Evolutionary conservation across 1,140 invertebrate species (phyloP).

Genomic region (Zaprionus camerounensis): DNA sequence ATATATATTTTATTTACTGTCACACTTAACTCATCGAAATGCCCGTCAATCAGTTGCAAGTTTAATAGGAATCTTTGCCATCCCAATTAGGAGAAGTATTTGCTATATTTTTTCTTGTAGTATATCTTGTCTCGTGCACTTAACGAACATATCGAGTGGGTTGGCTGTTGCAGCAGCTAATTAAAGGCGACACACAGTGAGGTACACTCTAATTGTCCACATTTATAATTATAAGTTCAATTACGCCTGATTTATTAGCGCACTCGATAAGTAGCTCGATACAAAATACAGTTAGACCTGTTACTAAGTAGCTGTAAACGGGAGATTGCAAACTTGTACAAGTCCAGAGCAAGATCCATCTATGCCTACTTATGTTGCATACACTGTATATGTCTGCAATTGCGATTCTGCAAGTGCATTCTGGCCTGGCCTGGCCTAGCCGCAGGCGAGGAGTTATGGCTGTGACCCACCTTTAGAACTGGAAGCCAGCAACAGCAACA

Average conservation of each 20-base stretch:
- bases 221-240: slow-evolving; percentile 19
- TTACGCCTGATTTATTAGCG: slow-evolving; percentile 63
- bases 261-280: slow-evolving; percentile 61
- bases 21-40: neutral
- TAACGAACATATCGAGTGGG: neutral
- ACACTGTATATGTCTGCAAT: neutral
- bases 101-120: neutral
- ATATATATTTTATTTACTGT: too few relatives aligned
- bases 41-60: neutral
- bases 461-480: slow-evolving; percentile 75
- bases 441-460: slow-evolving; percentile 68
- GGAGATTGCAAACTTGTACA: slow-evolving; percentile 60
- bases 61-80: neutral
- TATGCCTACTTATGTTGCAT: slow-evolving; percentile 18
- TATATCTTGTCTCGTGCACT: neutral
- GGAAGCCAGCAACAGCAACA: slow-evolving; percentile 45
- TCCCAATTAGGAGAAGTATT: neutral
- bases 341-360: neutral
- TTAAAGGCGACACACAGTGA: slow-evolving; percentile 13
- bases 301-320: slow-evolving; percentile 68
- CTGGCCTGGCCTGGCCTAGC: slow-evolving; percentile 5
- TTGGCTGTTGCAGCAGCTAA: slow-evolving; percentile 26
- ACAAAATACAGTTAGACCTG: slow-evolving; percentile 61
- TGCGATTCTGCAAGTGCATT: slow-evolving; percentile 13
- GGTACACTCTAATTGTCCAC: slow-evolving; percentile 2